A percentile compares a stretch with the other conserved stretches of the same genome.
Evolutionary conservation across 1,140 invertebrate genomes (phyloP).

Genomic region (Trichomalopsis sarcophagae): DNA sequence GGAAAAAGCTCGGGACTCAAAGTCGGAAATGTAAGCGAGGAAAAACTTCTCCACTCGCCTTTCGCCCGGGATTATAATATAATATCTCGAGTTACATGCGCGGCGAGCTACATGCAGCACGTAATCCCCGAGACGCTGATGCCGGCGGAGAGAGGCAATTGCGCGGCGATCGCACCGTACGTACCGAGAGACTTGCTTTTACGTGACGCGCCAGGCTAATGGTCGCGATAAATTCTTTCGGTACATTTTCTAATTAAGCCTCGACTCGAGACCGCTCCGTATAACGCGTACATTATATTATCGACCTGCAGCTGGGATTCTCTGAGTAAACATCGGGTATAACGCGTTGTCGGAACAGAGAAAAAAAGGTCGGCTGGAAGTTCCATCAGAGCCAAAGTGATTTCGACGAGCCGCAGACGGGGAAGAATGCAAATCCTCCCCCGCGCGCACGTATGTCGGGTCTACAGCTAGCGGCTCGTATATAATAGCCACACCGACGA

Average conservation of each 20-base stretch:
- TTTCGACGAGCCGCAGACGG: not conserved
- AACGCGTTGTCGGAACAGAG: too few species aligned
- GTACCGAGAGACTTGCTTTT: conserved; percentile 24
- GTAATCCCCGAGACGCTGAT: conserved; percentile 5
- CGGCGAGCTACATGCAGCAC: conserved; percentile 22
- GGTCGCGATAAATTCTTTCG: conserved; percentile 14
- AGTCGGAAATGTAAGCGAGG: not conserved
- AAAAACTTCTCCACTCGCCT: not conserved
- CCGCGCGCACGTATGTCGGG: not conserved
- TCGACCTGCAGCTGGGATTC: not conserved
- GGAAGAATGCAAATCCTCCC: not conserved
- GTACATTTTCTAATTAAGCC: conserved; percentile 25
- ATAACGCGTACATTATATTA: too few species aligned
- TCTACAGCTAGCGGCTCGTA: conserved; percentile 1
- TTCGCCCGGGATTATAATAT: conserved; percentile 68
- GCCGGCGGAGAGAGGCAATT: conserved; percentile 2
- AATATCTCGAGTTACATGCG: conserved; percentile 60
- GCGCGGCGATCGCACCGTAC: not conserved
- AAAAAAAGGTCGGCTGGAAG: too few species aligned
- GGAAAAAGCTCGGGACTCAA: not conserved
- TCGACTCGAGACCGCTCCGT: not conserved
- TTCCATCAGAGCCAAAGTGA: not conserved
- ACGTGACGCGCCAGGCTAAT: conserved; percentile 20
- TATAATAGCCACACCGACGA: conserved; percentile 53
- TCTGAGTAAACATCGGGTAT: not conserved